These are phyloP conservation scores for Carposina sasakii DNA, from an alignment of 1,140 invertebrate species.

Conservation along the genomic window DNA sequence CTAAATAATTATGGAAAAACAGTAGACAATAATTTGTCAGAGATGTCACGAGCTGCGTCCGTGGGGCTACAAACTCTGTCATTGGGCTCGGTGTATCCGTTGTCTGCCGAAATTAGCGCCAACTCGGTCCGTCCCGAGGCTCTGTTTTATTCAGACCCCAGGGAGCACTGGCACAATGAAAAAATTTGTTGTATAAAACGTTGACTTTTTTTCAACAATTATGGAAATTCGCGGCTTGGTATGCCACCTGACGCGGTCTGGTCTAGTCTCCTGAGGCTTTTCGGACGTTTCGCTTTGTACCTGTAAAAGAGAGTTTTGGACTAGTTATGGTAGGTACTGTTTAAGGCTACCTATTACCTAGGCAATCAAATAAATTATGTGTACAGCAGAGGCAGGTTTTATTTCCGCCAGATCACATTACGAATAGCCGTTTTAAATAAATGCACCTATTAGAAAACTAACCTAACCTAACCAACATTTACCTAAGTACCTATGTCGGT, in stretches of 20 bases:
- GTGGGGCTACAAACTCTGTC: conserved; percentile 35
- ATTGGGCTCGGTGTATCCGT: conserved; percentile 35
- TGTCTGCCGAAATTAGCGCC: conserved; percentile 48
- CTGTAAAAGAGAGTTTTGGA: too few relatives aligned
- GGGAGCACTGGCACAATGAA: conserved; percentile 48
- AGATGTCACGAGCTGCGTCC: conserved; percentile 30
- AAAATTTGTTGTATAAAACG: conserved; percentile 48
- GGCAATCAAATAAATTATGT: too few relatives aligned
- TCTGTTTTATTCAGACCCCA: conserved; percentile 56
- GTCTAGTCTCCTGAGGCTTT: conserved; percentile 35
- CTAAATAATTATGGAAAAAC: not conserved
- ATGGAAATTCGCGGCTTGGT: conserved; percentile 48
- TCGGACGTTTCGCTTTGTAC: conserved; percentile 27
- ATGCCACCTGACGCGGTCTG: conserved; percentile 35
- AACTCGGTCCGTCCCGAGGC: conserved; percentile 42
- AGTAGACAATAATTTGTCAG: conserved; percentile 28
- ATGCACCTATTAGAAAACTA: too few relatives aligned
- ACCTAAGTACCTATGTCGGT: too few relatives aligned
- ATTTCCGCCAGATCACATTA: too few relatives aligned
- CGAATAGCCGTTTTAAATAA: too few relatives aligned
- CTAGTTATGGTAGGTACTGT: too few relatives aligned
- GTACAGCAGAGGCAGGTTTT: too few relatives aligned
- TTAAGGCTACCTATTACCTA: too few relatives aligned
- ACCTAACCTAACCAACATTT: too few relatives aligned
- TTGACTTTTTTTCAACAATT: conserved; percentile 50